phyloP scores from a whole-genome alignment of 2,797 vertebrate genomes.

The Paedocypris micromegethes region DNA sequence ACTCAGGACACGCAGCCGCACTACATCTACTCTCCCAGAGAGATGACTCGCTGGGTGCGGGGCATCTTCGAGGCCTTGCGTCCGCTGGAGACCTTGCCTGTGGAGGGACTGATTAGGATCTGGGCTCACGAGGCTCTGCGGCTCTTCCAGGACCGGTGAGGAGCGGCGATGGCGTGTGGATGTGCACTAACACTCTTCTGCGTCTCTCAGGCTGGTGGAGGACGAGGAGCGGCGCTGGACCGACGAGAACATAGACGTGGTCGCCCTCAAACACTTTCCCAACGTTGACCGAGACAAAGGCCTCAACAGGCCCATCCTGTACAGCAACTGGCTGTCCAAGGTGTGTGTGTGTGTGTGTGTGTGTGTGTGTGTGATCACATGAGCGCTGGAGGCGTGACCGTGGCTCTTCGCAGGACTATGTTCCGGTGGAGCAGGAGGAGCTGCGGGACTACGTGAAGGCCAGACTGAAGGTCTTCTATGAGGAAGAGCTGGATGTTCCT shows the following conservation, averaged over 20 bases:
- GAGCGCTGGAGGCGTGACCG: neutral
- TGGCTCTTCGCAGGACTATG: constrained; percentile 79
- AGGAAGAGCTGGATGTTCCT: constrained; percentile 95
- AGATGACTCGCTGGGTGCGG: constrained; percentile 99
- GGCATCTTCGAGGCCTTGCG: constrained; percentile 94
- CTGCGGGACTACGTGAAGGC: constrained; percentile 97
- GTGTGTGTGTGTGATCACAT: neutral
- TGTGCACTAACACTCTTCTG: neutral
- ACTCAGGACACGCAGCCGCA: constrained; percentile 97
- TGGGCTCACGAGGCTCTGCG: constrained; percentile 98
- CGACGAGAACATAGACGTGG: constrained; percentile 93
- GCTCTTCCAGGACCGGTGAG: constrained; percentile 96
- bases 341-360: constrained; percentile 53
- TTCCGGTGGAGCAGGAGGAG: constrained; percentile 98
- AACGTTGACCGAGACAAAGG: constrained; percentile 94
- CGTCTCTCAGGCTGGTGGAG: constrained; percentile 80
- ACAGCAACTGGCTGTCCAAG: constrained; percentile 99
- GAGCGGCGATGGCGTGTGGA: neutral
- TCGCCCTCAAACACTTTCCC: constrained; percentile 96
- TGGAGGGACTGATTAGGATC: constrained; percentile 95
- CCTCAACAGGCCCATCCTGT: constrained; percentile 90
- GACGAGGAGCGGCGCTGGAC: constrained; percentile 98
- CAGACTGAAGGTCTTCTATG: constrained; percentile 96
- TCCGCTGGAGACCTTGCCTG: constrained; percentile 89
- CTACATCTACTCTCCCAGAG: constrained; percentile 97